Evolutionary conservation across 2,888 invertebrate genomes (phyloP), one percentile per base, ranked within the genome.

Genomic region (Endomychus coccineus): DNA sequence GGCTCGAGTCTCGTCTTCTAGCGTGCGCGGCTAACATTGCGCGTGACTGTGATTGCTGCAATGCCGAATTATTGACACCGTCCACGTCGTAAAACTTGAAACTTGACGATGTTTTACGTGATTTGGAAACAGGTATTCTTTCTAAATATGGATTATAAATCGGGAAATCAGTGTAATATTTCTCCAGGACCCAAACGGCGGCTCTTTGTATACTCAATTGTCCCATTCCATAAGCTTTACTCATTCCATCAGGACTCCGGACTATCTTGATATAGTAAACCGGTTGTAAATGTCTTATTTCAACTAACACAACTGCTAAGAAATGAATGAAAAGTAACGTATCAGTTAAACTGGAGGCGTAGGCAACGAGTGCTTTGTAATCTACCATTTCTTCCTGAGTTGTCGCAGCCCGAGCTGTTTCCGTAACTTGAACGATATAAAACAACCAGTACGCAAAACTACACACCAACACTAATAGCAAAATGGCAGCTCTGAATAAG

Each of bases 51-150:
- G 80, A 83, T 36, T 83, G 70, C 45, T 80, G 77, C 25, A 78
- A 48, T 33, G 78, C 73, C 2, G 76, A 70, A 50, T 75, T 80
- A 44, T 71, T 72, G 1, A 84, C 79, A 25, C 69, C 70, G 59
- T 98, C 97, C 4, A 98, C 91, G 64, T 97, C 94, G 66, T 98
- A 98, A 62, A 96, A 91, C 66, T 98, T 98, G 59, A 94, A 92
- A 63, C 86, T 87, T 1, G 80, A 80, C 27, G 82, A 80, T 1
- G 77, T 77, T 61, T 86, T 83, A 16, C 79, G 71, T 0, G 85
- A 83, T 63, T 88, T 88, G 1, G 87, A 83, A 48, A 87, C 82
- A 1, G 92, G 91, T 54, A 91, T 76, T 45, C 90, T 78, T 61
- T 95, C 94, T 56, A 95, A 71, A 63, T 95, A 95, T 0, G 95